phyloP scores from a whole-genome alignment of 2,888 invertebrate genomes.

The Drosophila kuntzei region DNA sequence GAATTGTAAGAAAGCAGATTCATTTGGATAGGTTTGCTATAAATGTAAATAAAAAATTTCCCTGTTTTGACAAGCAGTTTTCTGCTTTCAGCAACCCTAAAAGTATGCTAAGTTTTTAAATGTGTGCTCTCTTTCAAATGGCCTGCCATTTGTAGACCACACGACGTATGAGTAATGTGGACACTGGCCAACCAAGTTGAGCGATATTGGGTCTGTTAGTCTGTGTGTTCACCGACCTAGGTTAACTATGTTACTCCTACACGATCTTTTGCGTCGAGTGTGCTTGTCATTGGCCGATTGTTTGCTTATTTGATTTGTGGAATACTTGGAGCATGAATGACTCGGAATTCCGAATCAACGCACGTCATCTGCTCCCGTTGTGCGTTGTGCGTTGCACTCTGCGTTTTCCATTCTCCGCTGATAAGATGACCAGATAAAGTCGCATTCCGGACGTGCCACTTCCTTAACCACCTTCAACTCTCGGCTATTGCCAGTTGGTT shows the following conservation, averaged over 20 bases:
- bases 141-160: constrained; percentile 11
- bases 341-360: background rate
- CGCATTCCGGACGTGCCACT: constrained; percentile 17
- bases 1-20: background rate
- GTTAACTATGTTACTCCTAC: constrained; percentile 22
- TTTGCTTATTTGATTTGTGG: constrained; percentile 22
- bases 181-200: background rate
- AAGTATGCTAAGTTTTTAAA: background rate
- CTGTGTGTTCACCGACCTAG: constrained; percentile 16
- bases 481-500: constrained; percentile 2
- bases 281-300: constrained; percentile 3
- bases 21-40: background rate
- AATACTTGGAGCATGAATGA: constrained; percentile 42
- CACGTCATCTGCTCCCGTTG: constrained; percentile 4
- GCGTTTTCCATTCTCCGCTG: constrained; percentile 2
- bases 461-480: constrained; percentile 9
- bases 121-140: background rate
- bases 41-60: background rate
- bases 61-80: background rate
- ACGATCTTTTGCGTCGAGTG: background rate
- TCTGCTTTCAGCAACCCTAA: constrained; percentile 4
- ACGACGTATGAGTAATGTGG: constrained; percentile 50
- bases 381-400: background rate
- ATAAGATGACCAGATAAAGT: constrained; percentile 41
- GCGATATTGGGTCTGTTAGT: constrained; percentile 3